Conservation (phyloP, 2,888 invertebrate genomes). For the Sesia apiformis region DNA sequence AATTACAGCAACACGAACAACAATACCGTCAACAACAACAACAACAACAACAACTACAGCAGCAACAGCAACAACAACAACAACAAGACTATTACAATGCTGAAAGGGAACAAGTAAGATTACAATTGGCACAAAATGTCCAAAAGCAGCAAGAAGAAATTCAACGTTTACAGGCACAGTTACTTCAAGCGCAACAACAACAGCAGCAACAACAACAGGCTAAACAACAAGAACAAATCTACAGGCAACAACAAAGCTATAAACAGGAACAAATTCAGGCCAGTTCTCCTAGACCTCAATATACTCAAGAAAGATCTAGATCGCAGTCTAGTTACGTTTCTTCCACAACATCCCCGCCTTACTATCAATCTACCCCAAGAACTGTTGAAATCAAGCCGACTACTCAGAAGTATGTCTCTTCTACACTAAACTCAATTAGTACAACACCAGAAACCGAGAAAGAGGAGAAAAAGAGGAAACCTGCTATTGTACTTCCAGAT, state of each 20-base stretch:
- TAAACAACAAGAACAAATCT: conserved; percentile 23
- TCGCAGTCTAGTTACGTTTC: conserved; percentile 37
- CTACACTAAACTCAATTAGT: conserved; percentile 63
- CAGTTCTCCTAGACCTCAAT: conserved; percentile 49
- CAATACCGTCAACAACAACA: conserved; percentile 5
- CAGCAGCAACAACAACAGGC: conserved; percentile 33
- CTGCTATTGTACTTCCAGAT: conserved; percentile 80
- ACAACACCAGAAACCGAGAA: conserved; percentile 53
- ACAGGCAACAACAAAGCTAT: conserved; percentile 26
- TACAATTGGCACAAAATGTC: conserved; percentile 59
- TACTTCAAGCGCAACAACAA: conserved; percentile 51
- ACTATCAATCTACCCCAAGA: conserved; percentile 57
- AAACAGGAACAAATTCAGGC: conserved; percentile 40
- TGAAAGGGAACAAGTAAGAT: conserved; percentile 55
- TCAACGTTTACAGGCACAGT: conserved; percentile 57
- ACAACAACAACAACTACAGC: conserved; percentile 22
- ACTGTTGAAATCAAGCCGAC: conserved; percentile 66
- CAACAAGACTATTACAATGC: conserved; percentile 53
- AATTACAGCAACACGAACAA: conserved; percentile 17
- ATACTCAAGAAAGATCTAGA: conserved; percentile 55
- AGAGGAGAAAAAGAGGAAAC: conserved; percentile 73
- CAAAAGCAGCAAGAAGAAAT: conserved; percentile 72
- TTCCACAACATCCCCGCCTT: conserved; percentile 44
- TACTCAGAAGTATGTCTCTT: conserved; percentile 63
- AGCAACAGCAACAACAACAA: conserved; percentile 36